Conservation (phyloP, 2,113 vertebrate genomes). For the Rhinopomastus cyanomelas region DNA sequence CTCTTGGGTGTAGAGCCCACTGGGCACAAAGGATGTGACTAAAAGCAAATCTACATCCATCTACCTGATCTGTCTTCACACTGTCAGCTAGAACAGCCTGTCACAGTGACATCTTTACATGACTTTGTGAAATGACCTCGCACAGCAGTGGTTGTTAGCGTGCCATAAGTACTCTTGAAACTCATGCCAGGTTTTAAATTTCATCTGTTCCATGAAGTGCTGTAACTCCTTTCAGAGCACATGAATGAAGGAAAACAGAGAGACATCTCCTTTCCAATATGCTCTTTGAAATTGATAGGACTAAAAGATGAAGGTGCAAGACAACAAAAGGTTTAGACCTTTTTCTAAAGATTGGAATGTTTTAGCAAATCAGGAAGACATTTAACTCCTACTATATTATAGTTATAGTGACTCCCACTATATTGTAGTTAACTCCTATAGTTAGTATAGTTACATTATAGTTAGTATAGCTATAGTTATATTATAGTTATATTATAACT, state of each 20-base stretch:
- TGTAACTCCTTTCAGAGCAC: not conserved
- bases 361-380: not conserved
- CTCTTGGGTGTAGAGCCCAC: accelerated
- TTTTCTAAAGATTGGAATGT: not conserved
- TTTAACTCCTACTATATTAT: not conserved
- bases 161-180: not conserved
- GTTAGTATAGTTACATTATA: no score
- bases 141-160: not conserved
- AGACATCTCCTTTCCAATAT: not conserved
- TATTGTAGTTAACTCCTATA: no score
- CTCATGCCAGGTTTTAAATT: not conserved
- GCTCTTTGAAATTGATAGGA: not conserved
- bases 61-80: not conserved
- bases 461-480: no score
- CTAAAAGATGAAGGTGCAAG: not conserved
- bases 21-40: not conserved
- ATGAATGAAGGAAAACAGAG: not conserved
- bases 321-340: not conserved
- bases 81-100: not conserved
- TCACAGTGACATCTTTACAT: not conserved
- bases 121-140: not conserved
- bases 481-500: no score
- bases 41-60: not conserved
- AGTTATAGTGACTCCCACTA: no score
- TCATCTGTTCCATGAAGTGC: not conserved